Evolutionary conservation across 1,140 invertebrate species (phyloP), one percentile per base, ranked within the genome.

Genomic region (Adoxophyes honmai): DNA sequence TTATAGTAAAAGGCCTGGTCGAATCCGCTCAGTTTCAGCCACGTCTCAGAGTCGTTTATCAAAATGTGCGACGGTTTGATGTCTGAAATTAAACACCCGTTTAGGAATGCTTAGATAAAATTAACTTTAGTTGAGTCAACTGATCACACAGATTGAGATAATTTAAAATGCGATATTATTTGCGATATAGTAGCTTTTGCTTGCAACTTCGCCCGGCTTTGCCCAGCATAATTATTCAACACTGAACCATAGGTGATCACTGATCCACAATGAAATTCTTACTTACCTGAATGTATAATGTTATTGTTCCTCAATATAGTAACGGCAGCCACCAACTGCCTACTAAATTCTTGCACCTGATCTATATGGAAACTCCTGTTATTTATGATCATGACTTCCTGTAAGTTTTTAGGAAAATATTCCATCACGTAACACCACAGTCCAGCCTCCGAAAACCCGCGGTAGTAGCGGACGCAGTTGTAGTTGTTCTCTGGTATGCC

Each of bases 1-100:
- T 62, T 4, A 1, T 56, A 28, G 38, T 64, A 64, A 18, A 59
- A 51, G 0, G 68, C 52, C 28, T 57, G 34, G 39, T 83, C 80
- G 55, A 81, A 83, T 5, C 80, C 80, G 54, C 75, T 73, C 8
- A 83, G 51, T 53, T 75, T 79, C 0, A 83, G 34, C 52, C 48
- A 59, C 1, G 59, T 57, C 7, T 66, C 48, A 8, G 56, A 57
- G 14, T 15, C 34, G 39, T 78, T 70, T 2, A 82, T 16, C 16
- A 80, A 56, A 14, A 82, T 70, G 52, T 82, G 79, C n/a, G 35
- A 42, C 11, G 79, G 79, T 60, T 75, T 78, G 60, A 82, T 80
- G 64, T 75, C 79, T 82, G 73, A 57, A 78, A 79, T 37, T 48
- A 57, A 44, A 55, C 28, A 28, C 2, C 2, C 6, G 21, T 28